Evolutionary conservation across 2,113 vertebrate genomes (phyloP).

Genomic region (Stigmatopora argus): DNA sequence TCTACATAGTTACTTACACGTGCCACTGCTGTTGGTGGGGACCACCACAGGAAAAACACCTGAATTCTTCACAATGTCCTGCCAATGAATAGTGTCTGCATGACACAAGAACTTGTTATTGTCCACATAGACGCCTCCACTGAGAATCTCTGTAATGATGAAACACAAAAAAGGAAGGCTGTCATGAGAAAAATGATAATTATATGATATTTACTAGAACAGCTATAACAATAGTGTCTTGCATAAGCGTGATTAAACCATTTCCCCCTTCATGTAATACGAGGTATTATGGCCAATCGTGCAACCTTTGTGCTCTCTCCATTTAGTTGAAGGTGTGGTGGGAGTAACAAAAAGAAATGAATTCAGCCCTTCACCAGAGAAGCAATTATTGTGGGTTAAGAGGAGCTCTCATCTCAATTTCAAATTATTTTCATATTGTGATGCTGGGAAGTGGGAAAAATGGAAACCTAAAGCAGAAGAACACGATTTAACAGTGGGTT

Average conservation of each 20-base stretch:
- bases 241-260: not conserved
- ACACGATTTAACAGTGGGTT: slow-evolving; percentile 6
- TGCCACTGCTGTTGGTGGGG: slow-evolving; percentile 84
- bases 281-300: not conserved
- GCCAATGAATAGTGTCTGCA: slow-evolving; percentile 96
- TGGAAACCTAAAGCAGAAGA: slow-evolving; percentile 26
- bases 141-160: slow-evolving; percentile 83
- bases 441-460: slow-evolving; percentile 32
- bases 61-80: slow-evolving; percentile 89
- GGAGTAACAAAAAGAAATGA: slow-evolving; percentile 36
- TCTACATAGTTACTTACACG: slow-evolving; percentile 81
- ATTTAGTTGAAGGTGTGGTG: slow-evolving; percentile 29
- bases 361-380: slow-evolving; percentile 45
- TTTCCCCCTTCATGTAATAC: not conserved
- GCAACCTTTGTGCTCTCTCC: slow-evolving; percentile 4
- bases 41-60: slow-evolving; percentile 82
- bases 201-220: not conserved
- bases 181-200: not conserved
- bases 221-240: not conserved
- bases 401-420: slow-evolving; percentile 43
- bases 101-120: slow-evolving; percentile 97
- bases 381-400: slow-evolving; percentile 36
- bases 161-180: slow-evolving; percentile 10
- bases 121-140: slow-evolving; percentile 91
- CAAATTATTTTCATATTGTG: slow-evolving; percentile 48